These are phyloP conservation scores for Torymus texanus DNA, from an alignment of 2,888 invertebrate genomes.

Conservation along the genomic window DNA sequence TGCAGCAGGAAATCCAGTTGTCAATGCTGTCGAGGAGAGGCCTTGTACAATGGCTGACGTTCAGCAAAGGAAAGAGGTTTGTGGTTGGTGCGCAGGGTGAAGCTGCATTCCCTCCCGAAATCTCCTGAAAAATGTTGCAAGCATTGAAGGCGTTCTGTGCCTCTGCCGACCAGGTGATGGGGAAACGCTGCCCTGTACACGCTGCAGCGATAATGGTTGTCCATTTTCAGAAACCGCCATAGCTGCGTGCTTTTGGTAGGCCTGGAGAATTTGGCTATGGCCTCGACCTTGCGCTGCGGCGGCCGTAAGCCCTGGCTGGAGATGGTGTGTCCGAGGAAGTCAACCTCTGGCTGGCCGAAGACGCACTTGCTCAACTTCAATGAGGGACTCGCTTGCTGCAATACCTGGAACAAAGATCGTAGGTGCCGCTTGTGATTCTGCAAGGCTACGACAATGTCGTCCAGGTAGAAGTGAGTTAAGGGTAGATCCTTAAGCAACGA, in stretches of 20 bases:
- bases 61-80: too few relatives aligned
- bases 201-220: neutral
- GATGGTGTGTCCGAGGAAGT: constrained; percentile 39
- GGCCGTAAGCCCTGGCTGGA: constrained; percentile 56
- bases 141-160: too few relatives aligned
- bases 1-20: too few relatives aligned
- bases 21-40: too few relatives aligned
- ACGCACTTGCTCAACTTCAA: neutral
- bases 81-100: too few relatives aligned
- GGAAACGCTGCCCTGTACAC: neutral
- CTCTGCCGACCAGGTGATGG: too few relatives aligned
- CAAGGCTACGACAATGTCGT: neutral
- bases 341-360: neutral
- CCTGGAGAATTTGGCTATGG: neutral
- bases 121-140: too few relatives aligned
- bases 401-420: neutral
- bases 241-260: neutral
- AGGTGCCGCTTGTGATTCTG: neutral
- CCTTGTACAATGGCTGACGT: too few relatives aligned
- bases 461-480: neutral
- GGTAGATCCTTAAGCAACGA: constrained; percentile 31
- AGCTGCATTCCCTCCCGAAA: too few relatives aligned
- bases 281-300: neutral
- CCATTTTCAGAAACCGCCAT: neutral
- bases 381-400: neutral